A percentile compares a stretch with the other conserved stretches of the same genome.
Evolutionary conservation across 2,888 invertebrate genomes (phyloP).

Genomic region (Melitaea athalia): DNA sequence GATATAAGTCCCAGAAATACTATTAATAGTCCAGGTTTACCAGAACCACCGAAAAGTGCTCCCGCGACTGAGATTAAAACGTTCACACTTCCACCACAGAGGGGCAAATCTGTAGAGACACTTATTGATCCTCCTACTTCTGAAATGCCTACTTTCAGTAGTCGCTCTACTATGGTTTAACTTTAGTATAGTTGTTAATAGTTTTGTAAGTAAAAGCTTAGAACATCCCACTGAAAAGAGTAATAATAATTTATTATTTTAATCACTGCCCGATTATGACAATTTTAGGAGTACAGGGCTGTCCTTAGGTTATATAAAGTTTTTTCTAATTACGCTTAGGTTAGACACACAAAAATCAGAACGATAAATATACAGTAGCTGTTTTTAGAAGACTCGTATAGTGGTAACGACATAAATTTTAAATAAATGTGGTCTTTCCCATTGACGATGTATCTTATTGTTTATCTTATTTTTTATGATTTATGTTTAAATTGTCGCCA

Average conservation of each 20-base stretch:
- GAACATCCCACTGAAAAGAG: constrained; percentile 43
- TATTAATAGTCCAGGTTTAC: constrained; percentile 65
- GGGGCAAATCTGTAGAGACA: constrained; percentile 74
- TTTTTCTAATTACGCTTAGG: neutral
- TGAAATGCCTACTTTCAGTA: constrained; percentile 68
- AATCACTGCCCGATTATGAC: constrained; percentile 40
- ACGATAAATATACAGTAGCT: neutral
- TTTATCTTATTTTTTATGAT: constrained; percentile 45
- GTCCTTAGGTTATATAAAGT: constrained; percentile 12
- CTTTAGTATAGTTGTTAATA: constrained; percentile 21
- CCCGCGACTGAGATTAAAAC: constrained; percentile 70
- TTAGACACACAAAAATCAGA: neutral
- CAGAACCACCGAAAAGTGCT: constrained; percentile 71
- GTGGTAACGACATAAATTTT: neutral
- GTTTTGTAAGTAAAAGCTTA: constrained; percentile 8
- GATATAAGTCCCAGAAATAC: constrained; percentile 72
- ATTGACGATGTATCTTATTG: constrained; percentile 54
- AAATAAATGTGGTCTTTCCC: constrained; percentile 53
- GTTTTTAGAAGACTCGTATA: neutral
- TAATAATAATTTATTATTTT: constrained; percentile 23
- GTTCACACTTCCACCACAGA: constrained; percentile 69
- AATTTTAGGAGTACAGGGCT: constrained; percentile 38
- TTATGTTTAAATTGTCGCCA: constrained; percentile 34
- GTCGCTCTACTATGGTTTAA: constrained; percentile 78
- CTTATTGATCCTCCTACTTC: constrained; percentile 69